A percentile compares a stretch with the other conserved stretches of the same genome.
Conservation (phyloP, 2,888 invertebrate genomes). For the Julus scandinavius region DNA sequence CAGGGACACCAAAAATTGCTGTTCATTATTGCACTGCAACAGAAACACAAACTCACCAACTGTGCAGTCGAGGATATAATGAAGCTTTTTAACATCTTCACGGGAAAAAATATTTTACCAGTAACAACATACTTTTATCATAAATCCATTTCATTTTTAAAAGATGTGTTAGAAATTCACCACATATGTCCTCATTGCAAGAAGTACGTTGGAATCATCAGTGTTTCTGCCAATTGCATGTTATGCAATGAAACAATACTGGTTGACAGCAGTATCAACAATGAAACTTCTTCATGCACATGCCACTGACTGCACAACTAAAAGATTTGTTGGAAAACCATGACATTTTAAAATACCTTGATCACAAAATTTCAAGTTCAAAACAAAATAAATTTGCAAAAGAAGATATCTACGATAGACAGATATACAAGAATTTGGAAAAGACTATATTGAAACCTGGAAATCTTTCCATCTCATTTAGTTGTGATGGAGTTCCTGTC, state of each 20-base stretch:
- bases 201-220: not conserved
- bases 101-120: not conserved
- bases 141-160: not conserved
- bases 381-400: not conserved
- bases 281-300: not conserved
- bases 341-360: not conserved
- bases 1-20: too few species aligned
- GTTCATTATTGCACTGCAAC: not conserved
- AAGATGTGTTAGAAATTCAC: constrained; percentile 19
- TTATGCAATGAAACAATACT: not conserved
- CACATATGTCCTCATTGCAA: not conserved
- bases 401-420: not conserved
- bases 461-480: not conserved
- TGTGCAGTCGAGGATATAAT: not conserved
- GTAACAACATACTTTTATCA: not conserved
- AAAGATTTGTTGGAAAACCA: constrained; percentile 36
- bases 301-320: not conserved
- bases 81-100: not conserved
- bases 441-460: not conserved
- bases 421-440: not conserved
- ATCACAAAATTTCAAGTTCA: not conserved
- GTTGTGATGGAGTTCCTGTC: not conserved
- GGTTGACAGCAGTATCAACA: not conserved
- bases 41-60: not conserved
- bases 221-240: not conserved